Base-by-base conservation (phyloP, 2,888 invertebrate species). In the Cheilosia grossa region DNA sequence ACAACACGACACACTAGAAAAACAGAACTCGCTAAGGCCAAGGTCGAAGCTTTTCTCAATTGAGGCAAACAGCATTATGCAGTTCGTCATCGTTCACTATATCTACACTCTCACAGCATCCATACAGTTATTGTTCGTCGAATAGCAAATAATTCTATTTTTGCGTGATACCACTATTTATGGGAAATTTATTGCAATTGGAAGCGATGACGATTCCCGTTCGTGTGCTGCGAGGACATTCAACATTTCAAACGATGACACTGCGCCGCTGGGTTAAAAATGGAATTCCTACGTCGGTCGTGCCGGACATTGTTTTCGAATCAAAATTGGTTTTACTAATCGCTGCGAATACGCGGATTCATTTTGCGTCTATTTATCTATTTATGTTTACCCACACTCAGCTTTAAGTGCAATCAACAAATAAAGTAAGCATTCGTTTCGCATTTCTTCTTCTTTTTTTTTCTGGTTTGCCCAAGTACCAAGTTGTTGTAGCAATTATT, bases 11-110 rank as follows among this genome's bases (percentile, higher is more conserved):
- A 69, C 37, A 74, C 63, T 21, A 63, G 69, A 75, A 67, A 69
- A 82, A 82, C 56, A 75, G 70, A 67, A 61, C 61, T 66, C 53
- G 47, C 70, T 85, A 85, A 85, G 83, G 83, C 83, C 80, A 85
- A 85, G 83, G 83, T 66, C 75, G 21, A 40, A 27, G 80, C 56
- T 49, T 59, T 77, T 75, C 66, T 67, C 58, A 77, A 72, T 77
- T 85, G 75, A 85, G 85, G 85, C 85, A 33, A 85, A 49, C 85
- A 85, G 72, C 85, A 30, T 81, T 82, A 78, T 58, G 54, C 51
- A 4, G 63, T 27, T 59, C 58, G 78, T 66, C 78, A 67, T 73
- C 42, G 58, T n/a, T 54, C 53, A 42, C 17, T 54, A 37, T 15
- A 30, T 9, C 30, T 9, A 13, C 33, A 61, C 24, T 56, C 30